phyloP scores from a whole-genome alignment of 23 tunicate genomes.

The Ascidia mentula region DNA sequence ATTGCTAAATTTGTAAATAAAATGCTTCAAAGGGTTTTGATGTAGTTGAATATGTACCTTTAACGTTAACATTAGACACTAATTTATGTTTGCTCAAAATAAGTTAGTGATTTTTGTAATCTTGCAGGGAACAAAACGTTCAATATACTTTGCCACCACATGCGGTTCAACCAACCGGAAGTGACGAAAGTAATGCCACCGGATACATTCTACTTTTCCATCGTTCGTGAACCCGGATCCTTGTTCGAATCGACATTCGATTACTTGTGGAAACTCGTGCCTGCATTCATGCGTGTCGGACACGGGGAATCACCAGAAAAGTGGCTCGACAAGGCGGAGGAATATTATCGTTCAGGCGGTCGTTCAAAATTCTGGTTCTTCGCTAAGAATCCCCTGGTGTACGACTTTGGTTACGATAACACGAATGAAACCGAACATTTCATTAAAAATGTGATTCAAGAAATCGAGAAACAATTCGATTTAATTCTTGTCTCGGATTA shows the following conservation, averaged over 20 bases:
- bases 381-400: constrained; percentile 29
- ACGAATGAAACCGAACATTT: constrained; percentile 8
- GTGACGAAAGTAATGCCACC: constrained; percentile 23
- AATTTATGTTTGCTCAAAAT: too few relatives aligned
- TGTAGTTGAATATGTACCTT: too few relatives aligned
- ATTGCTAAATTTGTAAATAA: too few relatives aligned
- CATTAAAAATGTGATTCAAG: constrained; percentile 12
- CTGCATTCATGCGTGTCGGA: constrained; percentile 33
- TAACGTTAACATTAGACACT: too few relatives aligned
- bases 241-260: constrained; percentile 54
- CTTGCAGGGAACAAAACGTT: background rate
- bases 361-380: background rate
- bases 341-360: background rate
- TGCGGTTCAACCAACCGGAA: constrained; percentile 33
- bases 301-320: constrained; percentile 18
- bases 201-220: constrained; percentile 36
- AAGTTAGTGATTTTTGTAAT: too few relatives aligned
- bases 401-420: constrained; percentile 44
- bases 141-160: constrained; percentile 62
- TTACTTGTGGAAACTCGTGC: constrained; percentile 37
- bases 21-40: too few relatives aligned
- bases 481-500: constrained; percentile 39
- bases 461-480: constrained; percentile 30
- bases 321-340: constrained; percentile 53
- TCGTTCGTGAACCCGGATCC: constrained; percentile 55